Evolutionary conservation across 2,113 vertebrate genomes (phyloP), one percentile per base, ranked within the genome.

Genomic region (Protomyctophum bolini): DNA sequence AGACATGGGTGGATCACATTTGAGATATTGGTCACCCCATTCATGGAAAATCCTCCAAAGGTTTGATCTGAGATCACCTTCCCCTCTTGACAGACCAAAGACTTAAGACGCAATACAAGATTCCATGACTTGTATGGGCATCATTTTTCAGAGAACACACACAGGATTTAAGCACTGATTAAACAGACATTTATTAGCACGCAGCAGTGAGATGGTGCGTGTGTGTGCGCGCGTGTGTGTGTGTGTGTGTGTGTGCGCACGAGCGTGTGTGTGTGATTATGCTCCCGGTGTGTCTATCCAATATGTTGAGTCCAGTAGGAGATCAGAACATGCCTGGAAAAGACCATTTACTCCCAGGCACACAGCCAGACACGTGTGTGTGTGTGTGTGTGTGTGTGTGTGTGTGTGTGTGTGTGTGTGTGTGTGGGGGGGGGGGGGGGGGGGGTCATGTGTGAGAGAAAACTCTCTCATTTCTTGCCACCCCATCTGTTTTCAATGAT

Each of bases 401-500:
- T 41, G 33, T 59, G 65, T 41, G 41, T 15, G 51, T 10, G 46
- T 5, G 15, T 54, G 68, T 58, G 59, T 59, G 55, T 47, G 67
- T 58, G 47, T 64, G 41, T 10, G 57, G 10, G 46, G 4, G n/a
- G 1, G 46, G 15, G 49, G 15, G 10, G 66, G 46, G 9, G 54
- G 66, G 58, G 45, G 51, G 63, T 56, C 68, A 75, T 21, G 65
- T 58, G 75, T 78, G 76, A 50, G 76, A 75, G 83, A 57, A 12
- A 81, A 79, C 73, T 54, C 72, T 72, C 68, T 76, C 85, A 78
- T 78, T 84, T 83, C 50, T 80, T 60, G 76, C 75, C 82, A 79
- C 21, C 49, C 77, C 86, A 93, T 89, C 90, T 91, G 86, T 77
- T 89, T 91, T 76, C 86, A 91, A 91, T 94, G 92, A 92, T 85